Percentiles rank a stretch among this genome's conserved stretches.
phyloP scores from a whole-genome alignment of 2,888 invertebrate genomes.

The Calameuta idolon region DNA sequence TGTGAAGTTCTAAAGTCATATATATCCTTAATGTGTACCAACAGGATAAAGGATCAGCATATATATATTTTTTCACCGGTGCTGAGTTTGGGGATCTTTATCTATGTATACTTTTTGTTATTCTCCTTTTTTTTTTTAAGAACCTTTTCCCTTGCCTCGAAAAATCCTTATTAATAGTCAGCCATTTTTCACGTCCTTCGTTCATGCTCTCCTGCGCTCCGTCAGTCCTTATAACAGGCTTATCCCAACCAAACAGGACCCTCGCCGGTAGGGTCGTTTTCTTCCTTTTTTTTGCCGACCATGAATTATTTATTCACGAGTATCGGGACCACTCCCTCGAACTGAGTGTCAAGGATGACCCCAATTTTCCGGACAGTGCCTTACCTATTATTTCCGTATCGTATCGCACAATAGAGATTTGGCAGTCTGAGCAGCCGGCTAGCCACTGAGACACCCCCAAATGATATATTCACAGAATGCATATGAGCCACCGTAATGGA shows the following conservation, averaged over 20 bases:
- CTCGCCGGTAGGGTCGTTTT: conserved; percentile 15
- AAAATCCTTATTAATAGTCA: conserved; percentile 46
- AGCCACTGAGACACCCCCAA: too few relatives aligned
- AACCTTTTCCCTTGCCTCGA: conserved; percentile 30
- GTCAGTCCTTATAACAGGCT: conserved; percentile 47
- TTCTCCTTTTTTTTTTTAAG: conserved; percentile 12
- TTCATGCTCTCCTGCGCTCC: conserved; percentile 53
- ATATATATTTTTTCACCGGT: not conserved
- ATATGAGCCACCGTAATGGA: not conserved
- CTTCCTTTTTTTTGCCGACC: conserved; percentile 26
- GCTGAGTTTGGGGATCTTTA: not conserved
- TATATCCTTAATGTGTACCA: not conserved
- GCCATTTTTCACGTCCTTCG: conserved; percentile 48
- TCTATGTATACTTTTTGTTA: not conserved
- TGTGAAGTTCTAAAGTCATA: not conserved
- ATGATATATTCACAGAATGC: not conserved
- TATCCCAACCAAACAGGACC: conserved; percentile 46
- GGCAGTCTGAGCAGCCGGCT: not conserved
- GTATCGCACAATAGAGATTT: not conserved
- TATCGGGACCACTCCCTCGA: conserved; percentile 4
- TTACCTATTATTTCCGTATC: not conserved
- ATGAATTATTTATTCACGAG: conserved; percentile 52
- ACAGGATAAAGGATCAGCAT: not conserved
- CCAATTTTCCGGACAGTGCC: conserved; percentile 35
- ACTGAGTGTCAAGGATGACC: conserved; percentile 24